Evolutionary conservation across 1,140 invertebrate genomes (phyloP).

Genomic region (Neuroterus valhalla): DNA sequence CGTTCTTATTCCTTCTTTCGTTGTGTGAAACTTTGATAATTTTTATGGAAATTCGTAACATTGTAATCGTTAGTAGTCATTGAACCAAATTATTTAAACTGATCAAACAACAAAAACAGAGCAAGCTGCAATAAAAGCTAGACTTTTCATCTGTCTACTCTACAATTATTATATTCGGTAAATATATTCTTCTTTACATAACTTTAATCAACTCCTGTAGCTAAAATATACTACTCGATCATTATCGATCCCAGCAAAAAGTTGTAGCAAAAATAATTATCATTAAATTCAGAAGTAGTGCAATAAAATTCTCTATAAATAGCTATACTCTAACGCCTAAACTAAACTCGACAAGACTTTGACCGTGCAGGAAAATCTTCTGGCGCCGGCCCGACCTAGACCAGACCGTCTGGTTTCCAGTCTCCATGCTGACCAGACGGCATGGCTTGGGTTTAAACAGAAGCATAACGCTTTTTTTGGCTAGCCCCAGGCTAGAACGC

Average conservation of each 20-base stretch:
- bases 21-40: background rate
- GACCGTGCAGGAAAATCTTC: conserved; percentile 37
- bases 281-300: background rate
- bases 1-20: background rate
- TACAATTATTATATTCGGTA: too few species aligned
- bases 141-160: too few species aligned
- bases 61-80: background rate
- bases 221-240: background rate
- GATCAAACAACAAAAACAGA: background rate
- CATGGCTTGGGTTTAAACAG: too few species aligned
- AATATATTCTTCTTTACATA: background rate
- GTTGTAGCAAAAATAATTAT: background rate
- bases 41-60: background rate
- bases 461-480: too few species aligned
- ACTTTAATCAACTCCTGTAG: background rate
- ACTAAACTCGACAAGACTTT: background rate
- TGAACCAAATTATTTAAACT: background rate
- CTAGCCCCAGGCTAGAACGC: too few species aligned
- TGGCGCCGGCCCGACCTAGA: too few species aligned
- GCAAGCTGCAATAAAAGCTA: too few species aligned
- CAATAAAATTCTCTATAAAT: background rate
- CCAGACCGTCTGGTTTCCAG: too few species aligned
- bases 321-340: background rate
- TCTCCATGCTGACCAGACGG: too few species aligned
- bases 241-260: background rate